A percentile compares a stretch with the other conserved stretches of the same genome.
These are phyloP conservation scores for Lutraria lutraria DNA, from an alignment of 2,888 invertebrate genomes.

Conservation along the genomic window DNA sequence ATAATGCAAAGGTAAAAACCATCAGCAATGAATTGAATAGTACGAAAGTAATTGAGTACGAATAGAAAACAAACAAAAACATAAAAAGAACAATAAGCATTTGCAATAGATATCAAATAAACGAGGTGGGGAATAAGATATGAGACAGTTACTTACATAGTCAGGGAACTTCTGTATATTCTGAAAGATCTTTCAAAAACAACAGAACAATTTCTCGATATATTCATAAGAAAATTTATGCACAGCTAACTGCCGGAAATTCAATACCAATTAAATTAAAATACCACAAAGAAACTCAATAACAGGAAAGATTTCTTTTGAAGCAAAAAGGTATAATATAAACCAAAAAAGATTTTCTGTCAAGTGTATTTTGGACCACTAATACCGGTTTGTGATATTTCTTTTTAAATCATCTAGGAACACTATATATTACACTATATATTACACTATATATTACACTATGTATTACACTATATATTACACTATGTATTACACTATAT, in stretches of 20 bases:
- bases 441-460: too few relatives aligned
- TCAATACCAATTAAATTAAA: conserved; percentile 18
- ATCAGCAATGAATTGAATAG: too few relatives aligned
- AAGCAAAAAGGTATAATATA: background rate
- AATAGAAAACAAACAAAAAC: background rate
- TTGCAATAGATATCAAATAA: background rate
- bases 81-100: background rate
- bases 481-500: too few relatives aligned
- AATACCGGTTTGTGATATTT: background rate
- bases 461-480: too few relatives aligned
- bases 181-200: background rate
- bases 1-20: too few relatives aligned
- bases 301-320: background rate
- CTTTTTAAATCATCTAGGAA: too few relatives aligned
- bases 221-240: conserved; percentile 7
- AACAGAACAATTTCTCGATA: background rate
- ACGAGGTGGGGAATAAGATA: background rate
- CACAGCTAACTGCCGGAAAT: conserved; percentile 2
- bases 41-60: conserved; percentile 1
- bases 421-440: too few relatives aligned
- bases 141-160: background rate
- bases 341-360: background rate
- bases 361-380: too few relatives aligned
- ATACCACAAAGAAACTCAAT: background rate
- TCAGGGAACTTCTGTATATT: background rate